Base-by-base conservation (phyloP, 2,797 vertebrate genomes). In the Microchirus variegatus region DNA sequence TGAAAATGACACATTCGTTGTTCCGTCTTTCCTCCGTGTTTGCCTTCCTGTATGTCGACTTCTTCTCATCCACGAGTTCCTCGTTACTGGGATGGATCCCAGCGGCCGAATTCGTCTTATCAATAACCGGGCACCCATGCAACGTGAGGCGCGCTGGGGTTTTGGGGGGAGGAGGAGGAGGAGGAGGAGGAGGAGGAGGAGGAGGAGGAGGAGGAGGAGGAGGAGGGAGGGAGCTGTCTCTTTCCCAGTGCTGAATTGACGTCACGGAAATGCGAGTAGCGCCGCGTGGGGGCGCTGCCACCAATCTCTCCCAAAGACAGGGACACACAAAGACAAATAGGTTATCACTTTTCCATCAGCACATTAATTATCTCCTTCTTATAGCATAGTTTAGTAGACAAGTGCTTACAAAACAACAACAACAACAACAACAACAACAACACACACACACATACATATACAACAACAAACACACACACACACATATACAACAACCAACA, bases 161-260 rank as follows among this genome's bases (percentile, higher is more conserved):
- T 80, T 79, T 59, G 14, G 2, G 2, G 19, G 19, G 19, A n/a
- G n/a, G 26, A 5, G 26, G 2, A 5, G 26, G n/a, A 73, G 78
- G 82, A n/a, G n/a, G n/a, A n/a, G n/a, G n/a, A n/a, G n/a, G n/a
- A n/a, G n/a, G n/a, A n/a, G n/a, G n/a, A n/a, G n/a, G n/a, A n/a
- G n/a, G n/a, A n/a, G n/a, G n/a, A n/a, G n/a, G n/a, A n/a, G n/a
- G n/a, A n/a, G n/a, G n/a, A n/a, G n/a, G 26, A 5, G 26, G 2
- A 5, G 26, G n/a, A 73, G 78, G 82, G 88, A 77, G 89, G 91
- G 90, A 90, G 90, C 92, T 93, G 91, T 93, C 88, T 89, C 88
- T 78, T 87, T 85, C 87, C 86, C 85, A 90, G 92, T 92, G 91
- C 92, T 93, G 90, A 91, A 94, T 89, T 93, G 90, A 93, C 92